phyloP scores from a whole-genome alignment of 2,888 invertebrate genomes.

The Marronus borbonicus region DNA sequence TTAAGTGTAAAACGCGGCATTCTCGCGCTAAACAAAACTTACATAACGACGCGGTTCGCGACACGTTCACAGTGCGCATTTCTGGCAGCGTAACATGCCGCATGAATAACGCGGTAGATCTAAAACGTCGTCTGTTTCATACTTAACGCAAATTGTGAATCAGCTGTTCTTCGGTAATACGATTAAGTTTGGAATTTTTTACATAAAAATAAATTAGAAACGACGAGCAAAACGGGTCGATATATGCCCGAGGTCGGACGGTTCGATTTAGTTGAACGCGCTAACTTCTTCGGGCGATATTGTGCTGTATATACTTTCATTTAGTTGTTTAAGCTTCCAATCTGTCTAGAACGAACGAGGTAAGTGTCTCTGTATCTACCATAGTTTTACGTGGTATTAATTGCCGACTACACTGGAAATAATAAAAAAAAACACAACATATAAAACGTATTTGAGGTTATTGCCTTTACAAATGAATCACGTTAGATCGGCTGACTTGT shows the following conservation, averaged over 20 bases:
- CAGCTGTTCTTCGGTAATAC: constrained; percentile 36
- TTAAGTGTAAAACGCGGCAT: constrained; percentile 36
- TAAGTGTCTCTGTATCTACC: constrained; percentile 34
- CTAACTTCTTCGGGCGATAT: constrained; percentile 16
- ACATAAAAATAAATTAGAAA: constrained; percentile 41
- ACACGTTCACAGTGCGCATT: constrained; percentile 30
- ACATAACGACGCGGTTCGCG: constrained; percentile 40
- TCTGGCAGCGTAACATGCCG: constrained; percentile 10
- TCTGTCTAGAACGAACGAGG: constrained; percentile 33
- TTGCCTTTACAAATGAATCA: constrained; percentile 41
- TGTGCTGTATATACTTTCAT: neutral
- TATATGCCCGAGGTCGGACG: constrained; percentile 36
- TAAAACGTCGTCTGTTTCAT: neutral
- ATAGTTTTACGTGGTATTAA: constrained; percentile 30
- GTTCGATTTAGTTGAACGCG: constrained; percentile 26
- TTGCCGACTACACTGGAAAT: constrained; percentile 41
- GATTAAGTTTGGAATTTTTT: constrained; percentile 38
- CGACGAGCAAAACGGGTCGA: constrained; percentile 40
- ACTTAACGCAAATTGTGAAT: neutral
- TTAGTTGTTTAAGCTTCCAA: constrained; percentile 22
- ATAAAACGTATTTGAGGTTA: constrained; percentile 46
- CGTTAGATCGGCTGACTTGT: constrained; percentile 31
- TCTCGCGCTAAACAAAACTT: constrained; percentile 40
- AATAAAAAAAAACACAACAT: constrained; percentile 11
- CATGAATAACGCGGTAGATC: constrained; percentile 25